These are phyloP conservation scores for Patiria pectinifera DNA, from an alignment of 53 echinoderm and acorn worm genomes.

Conservation along the genomic window DNA sequence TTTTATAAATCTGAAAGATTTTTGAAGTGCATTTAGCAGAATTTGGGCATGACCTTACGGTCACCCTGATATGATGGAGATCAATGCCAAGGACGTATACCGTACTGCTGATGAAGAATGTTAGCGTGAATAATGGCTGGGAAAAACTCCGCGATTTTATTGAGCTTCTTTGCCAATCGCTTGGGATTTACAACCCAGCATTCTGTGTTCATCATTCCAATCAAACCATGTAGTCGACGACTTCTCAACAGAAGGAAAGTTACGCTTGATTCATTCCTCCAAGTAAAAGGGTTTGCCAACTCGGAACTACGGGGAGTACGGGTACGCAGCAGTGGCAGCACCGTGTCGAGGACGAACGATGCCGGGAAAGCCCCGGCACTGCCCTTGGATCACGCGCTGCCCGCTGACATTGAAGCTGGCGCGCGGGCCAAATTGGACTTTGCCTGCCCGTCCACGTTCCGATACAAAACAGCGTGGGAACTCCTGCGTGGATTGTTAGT, in stretches of 20 bases:
- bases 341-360: neutral
- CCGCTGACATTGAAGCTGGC: neutral
- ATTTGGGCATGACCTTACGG: too few species aligned
- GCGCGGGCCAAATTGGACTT: neutral
- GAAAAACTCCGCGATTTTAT: neutral
- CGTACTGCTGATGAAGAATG: too few species aligned
- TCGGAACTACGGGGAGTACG: neutral
- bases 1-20: too few species aligned
- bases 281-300: neutral
- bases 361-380: neutral
- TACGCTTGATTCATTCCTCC: neutral
- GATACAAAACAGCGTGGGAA: constrained; percentile 70
- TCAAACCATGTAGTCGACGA: neutral
- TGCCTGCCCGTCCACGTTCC: constrained; percentile 46
- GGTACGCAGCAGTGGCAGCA: neutral
- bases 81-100: too few species aligned
- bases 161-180: neutral
- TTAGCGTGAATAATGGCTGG: too few species aligned
- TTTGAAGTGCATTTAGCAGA: too few species aligned
- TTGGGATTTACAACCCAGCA: neutral
- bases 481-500: constrained; percentile 75
- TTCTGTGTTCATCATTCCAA: neutral
- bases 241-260: neutral
- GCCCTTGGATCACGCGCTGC: neutral
- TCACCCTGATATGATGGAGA: too few species aligned